Evolutionary conservation across 2,797 vertebrate genomes (phyloP).

Genomic region (Dendrocincla tyrannina): DNA sequence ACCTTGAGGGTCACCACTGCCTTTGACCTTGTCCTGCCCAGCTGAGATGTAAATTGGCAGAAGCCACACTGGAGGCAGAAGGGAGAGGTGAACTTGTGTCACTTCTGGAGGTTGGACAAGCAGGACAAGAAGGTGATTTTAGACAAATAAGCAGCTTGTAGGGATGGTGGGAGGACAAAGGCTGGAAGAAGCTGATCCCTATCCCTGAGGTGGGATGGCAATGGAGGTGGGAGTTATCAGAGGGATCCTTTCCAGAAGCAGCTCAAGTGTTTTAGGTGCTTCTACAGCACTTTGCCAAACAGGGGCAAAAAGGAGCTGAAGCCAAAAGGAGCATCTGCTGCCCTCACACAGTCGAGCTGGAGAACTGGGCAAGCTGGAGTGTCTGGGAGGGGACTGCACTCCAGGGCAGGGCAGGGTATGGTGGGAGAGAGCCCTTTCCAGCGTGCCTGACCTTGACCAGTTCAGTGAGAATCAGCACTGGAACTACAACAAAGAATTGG

Average conservation of each 20-base stretch:
- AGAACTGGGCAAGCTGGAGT: background rate
- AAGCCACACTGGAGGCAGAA: accelerated
- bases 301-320: background rate
- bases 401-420: background rate
- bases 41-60: background rate
- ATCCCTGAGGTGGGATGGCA: background rate
- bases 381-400: background rate
- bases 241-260: background rate
- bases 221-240: accelerated
- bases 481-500: background rate
- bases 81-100: background rate
- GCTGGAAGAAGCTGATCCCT: background rate
- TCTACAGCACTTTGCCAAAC: background rate
- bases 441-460: background rate
- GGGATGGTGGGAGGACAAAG: background rate
- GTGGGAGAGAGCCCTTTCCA: background rate
- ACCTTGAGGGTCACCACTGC: accelerated
- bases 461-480: background rate
- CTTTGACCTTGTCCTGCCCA: background rate
- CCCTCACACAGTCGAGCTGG: background rate
- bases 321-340: background rate
- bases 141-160: background rate
- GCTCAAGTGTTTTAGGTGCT: background rate
- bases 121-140: background rate
- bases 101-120: background rate